These are phyloP conservation scores for Toxostoma redivivum DNA, from an alignment of 2,113 vertebrate genomes.

Conservation along the genomic window DNA sequence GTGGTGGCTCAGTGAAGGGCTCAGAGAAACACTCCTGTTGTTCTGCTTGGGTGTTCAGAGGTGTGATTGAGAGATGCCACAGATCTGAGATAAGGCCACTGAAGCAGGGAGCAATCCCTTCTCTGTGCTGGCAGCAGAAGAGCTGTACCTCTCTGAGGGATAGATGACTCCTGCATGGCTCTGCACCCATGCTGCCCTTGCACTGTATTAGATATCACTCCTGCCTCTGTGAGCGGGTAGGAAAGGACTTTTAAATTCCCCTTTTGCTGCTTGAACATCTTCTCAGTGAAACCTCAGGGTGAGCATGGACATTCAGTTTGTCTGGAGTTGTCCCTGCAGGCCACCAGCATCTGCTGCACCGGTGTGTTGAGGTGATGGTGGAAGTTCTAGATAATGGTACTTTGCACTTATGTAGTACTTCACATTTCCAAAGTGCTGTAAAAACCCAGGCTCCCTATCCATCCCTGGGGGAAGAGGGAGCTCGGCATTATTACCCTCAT, in stretches of 20 bases:
- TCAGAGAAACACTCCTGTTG: background rate
- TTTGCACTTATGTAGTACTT: slow-evolving; percentile 15
- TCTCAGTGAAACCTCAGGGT: background rate
- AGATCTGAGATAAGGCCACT: background rate
- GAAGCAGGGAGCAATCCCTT: background rate
- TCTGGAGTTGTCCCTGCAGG: background rate
- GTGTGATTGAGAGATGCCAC: background rate
- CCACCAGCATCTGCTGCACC: background rate
- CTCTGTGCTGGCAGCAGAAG: background rate
- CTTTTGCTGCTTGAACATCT: background rate
- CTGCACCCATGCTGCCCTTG: background rate
- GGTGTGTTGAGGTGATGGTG: background rate
- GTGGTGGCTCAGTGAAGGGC: background rate
- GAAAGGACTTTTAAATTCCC: background rate
- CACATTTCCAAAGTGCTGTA: background rate
- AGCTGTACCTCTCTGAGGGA: background rate
- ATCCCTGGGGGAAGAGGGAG: background rate
- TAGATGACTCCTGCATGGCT: background rate
- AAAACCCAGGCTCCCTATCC: background rate
- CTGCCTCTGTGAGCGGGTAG: background rate
- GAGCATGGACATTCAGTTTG: background rate
- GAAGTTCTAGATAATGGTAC: slow-evolving; percentile 20
- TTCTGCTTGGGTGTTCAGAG: background rate
- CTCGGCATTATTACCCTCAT: background rate
- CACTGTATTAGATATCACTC: rapidly evolving